Evolutionary conservation across 2,797 vertebrate genomes (phyloP).

Genomic region (Pipistrellus pygmaeus): DNA sequence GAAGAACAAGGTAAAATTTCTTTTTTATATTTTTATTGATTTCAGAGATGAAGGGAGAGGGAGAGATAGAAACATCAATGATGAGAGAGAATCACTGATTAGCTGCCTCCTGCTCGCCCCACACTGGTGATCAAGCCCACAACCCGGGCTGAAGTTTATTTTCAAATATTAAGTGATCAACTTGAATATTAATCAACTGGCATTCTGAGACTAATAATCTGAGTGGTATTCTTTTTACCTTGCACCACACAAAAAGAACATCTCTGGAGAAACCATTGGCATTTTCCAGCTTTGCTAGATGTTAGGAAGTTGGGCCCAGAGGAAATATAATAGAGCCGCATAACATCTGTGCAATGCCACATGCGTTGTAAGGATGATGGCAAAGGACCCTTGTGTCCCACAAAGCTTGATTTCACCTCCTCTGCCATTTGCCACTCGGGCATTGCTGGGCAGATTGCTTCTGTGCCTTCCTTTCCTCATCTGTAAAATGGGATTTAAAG

Average conservation of each 20-base stretch:
- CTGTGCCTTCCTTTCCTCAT: not conserved
- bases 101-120: too few relatives aligned
- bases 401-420: not conserved
- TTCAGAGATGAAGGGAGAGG: too few relatives aligned
- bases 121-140: too few relatives aligned
- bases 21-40: too few relatives aligned
- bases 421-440: not conserved
- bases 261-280: not conserved
- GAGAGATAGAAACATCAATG: too few relatives aligned
- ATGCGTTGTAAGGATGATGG: not conserved
- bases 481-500: slow-evolving; percentile 33
- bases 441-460: not conserved
- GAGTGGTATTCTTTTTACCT: not conserved
- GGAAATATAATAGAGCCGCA: not conserved
- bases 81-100: too few relatives aligned
- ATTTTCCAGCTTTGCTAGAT: not conserved
- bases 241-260: not conserved
- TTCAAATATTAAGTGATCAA: not conserved
- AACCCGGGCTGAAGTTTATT: not conserved
- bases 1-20: not conserved
- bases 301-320: not conserved
- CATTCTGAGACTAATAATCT: not conserved
- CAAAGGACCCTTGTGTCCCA: slow-evolving; percentile 8
- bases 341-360: not conserved
- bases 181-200: not conserved